Conservation (phyloP, 2,113 vertebrate species). For the Etheostoma spectabile region DNA sequence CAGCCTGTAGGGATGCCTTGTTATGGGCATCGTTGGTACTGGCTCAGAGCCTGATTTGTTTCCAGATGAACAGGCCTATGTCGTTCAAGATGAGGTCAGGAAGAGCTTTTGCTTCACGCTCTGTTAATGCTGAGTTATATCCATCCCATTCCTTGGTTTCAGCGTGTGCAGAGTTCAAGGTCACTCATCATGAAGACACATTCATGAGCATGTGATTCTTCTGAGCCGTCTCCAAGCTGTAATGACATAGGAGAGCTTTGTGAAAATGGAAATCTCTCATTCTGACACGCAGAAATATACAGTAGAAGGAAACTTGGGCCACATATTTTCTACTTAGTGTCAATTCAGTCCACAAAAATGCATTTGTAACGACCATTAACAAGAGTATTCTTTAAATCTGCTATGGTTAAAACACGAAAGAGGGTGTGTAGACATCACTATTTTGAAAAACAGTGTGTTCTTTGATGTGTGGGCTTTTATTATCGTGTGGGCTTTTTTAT, state of each 20-base stretch:
- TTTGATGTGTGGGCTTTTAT: constrained; percentile 22
- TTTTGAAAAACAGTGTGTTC: background rate
- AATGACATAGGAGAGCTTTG: constrained; percentile 55
- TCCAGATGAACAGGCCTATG: constrained; percentile 45
- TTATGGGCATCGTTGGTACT: constrained; percentile 64
- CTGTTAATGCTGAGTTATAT: constrained; percentile 25
- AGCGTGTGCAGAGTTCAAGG: constrained; percentile 58
- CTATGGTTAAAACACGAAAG: background rate
- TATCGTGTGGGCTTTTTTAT: constrained; percentile 9
- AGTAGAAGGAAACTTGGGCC: background rate
- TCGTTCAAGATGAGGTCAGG: constrained; percentile 40
- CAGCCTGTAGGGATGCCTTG: constrained; percentile 59
- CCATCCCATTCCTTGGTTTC: constrained; percentile 35
- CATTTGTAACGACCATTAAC: background rate
- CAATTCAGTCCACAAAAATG: background rate
- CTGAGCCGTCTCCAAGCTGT: constrained; percentile 57
- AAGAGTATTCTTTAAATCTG: background rate
- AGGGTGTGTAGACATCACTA: background rate
- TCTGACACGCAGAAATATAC: background rate
- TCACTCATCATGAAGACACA: constrained; percentile 55
- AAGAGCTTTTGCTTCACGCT: constrained; percentile 25
- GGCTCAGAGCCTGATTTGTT: constrained; percentile 58
- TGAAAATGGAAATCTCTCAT: constrained; percentile 1
- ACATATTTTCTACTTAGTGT: background rate
- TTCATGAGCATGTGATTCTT: constrained; percentile 23